Evolutionary conservation across 2,113 vertebrate species (phyloP), one percentile per base, ranked within the genome.

Genomic region (Plectropomus leopardus): DNA sequence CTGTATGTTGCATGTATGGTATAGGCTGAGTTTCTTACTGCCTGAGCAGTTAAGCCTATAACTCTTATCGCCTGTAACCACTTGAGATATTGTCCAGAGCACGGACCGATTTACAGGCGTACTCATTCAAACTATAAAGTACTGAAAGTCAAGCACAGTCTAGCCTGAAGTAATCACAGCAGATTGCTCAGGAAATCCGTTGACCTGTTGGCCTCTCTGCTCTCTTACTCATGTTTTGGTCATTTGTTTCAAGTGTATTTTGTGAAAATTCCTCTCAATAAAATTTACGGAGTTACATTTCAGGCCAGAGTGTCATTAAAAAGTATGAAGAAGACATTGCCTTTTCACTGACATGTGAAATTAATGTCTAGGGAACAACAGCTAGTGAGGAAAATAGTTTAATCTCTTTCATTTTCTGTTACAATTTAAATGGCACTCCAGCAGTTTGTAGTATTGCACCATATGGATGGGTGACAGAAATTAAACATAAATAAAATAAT

Each of bases 41-140:
- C 51, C 50, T 48, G 68, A 53, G 16, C 32, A 68, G 32, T 34
- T 72, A 75, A 64, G 61, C 28, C 19, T 53, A 3, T 71, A 4
- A 57, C 60, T 59, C 74, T 53, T 65, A 76, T 77, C 72, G n/a
- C 26, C 7, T 55, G 6, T 15, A 76, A 79, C 44, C 53, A 75
- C 34, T 78, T 78, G 67, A 76, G 66, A 73, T 83, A 50, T 42
- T 59, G 67, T 64, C 50, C 23, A 54, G 30, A 40, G 4, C 54
- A 26, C 26, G 13, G 76, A 21, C 4, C 2, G 14, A 28, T 74
- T 83, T 57, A 76, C 34, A 80, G 48, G 45, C 34, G 47, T 40
- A 64, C 58, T 77, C 50, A 40, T 60, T 65, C 26, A 60, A 63
- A 66, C 47, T 66, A 28, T 74, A 61, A 61, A 80, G 30, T 44